phyloP scores from a whole-genome alignment of 1,140 invertebrate species.

The Drosophila kohkoa region DNA sequence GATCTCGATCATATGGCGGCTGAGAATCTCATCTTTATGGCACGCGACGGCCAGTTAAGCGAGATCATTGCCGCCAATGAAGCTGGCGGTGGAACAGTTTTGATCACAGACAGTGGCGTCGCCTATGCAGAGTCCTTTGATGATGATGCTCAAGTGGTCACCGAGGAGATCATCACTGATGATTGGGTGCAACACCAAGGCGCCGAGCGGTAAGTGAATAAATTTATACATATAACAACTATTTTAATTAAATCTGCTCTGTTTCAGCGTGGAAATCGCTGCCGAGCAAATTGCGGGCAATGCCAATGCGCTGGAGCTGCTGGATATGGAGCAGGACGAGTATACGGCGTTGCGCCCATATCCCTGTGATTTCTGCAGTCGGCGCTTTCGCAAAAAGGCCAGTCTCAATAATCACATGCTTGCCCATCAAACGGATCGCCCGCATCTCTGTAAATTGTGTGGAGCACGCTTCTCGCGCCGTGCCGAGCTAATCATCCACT shows the following conservation, averaged over 20 bases:
- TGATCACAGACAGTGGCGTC: constrained; percentile 85
- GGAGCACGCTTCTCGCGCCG: constrained; percentile 91
- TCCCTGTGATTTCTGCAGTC: constrained; percentile 93
- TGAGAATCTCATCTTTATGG: constrained; percentile 87
- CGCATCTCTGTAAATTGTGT: constrained; percentile 91
- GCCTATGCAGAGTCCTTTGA: constrained; percentile 85
- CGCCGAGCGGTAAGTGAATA: constrained; percentile 87
- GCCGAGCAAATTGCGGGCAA: constrained; percentile 87
- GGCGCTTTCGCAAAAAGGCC: constrained; percentile 92
- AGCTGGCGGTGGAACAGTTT: constrained; percentile 80
- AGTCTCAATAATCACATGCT: constrained; percentile 94
- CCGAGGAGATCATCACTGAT: constrained; percentile 91
- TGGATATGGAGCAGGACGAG: constrained; percentile 92
- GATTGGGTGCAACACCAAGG: constrained; percentile 90
- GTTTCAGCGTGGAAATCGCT: constrained; percentile 88
- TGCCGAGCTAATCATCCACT: constrained; percentile 91
- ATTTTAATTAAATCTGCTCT: not conserved
- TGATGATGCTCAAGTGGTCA: constrained; percentile 85
- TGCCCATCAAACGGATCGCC: constrained; percentile 91
- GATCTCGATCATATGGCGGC: constrained; percentile 87
- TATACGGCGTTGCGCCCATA: constrained; percentile 92
- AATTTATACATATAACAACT: not conserved
- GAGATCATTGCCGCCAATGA: constrained; percentile 76
- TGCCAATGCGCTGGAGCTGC: constrained; percentile 86
- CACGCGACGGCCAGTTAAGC: constrained; percentile 85